A percentile compares a stretch with the other conserved stretches of the same genome.
These are phyloP conservation scores for Apostichopus leukothele DNA, from an alignment of 53 echinoderm and acorn worm species.

Conservation along the genomic window DNA sequence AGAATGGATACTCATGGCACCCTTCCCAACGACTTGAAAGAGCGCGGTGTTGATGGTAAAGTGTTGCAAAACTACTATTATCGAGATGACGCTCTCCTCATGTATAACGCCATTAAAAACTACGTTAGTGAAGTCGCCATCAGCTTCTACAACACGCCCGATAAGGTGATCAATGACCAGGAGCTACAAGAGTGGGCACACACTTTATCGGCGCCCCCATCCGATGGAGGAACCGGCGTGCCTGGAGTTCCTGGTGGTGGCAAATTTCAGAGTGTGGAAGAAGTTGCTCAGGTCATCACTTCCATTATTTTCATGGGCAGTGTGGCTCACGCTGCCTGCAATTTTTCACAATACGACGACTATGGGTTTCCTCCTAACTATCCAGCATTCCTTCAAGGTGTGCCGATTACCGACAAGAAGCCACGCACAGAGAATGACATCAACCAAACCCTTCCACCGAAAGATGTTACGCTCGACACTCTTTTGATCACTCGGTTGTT, in stretches of 20 bases:
- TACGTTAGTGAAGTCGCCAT: conserved; percentile 25
- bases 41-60: conserved; percentile 59
- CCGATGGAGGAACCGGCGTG: conserved; percentile 57
- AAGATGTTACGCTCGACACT: conserved; percentile 41
- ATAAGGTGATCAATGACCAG: conserved; percentile 52
- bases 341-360: conserved; percentile 80
- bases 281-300: conserved; percentile 61
- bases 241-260: conserved; percentile 79
- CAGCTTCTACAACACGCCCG: conserved; percentile 15
- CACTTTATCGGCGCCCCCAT: conserved; percentile 2
- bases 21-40: conserved; percentile 72
- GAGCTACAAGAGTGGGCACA: conserved; percentile 63
- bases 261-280: conserved; percentile 51
- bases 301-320: conserved; percentile 80
- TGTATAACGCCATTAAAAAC: conserved; percentile 73
- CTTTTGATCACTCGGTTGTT: conserved; percentile 50
- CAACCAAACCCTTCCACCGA: conserved; percentile 38
- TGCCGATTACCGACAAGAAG: conserved; percentile 62
- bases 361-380: conserved; percentile 83
- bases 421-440: conserved; percentile 38
- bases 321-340: conserved; percentile 68
- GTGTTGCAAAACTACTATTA: conserved; percentile 56
- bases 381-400: conserved; percentile 61
- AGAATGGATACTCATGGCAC: conserved; percentile 69
- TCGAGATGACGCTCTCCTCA: conserved; percentile 69